Evolutionary conservation across 2,888 invertebrate genomes (phyloP), one percentile per base, ranked within the genome.

Genomic region (Melanchra persicariae): DNA sequence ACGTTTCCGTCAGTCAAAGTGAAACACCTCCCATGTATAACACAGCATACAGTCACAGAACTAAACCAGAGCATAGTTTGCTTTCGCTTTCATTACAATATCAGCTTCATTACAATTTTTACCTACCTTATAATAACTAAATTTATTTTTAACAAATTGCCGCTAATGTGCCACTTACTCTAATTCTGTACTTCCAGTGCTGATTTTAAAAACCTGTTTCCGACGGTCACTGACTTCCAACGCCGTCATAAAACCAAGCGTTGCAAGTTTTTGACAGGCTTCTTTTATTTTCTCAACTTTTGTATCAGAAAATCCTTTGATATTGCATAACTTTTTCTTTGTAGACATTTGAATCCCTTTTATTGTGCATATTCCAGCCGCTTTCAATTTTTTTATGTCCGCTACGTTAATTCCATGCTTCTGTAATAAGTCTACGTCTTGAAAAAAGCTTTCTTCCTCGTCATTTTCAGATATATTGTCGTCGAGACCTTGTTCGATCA

Each of bases 271-370:
- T 76, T 96, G 95, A 84, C 97, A 97, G 52, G 97, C 97, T 93
- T 98, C 98, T 93, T 98, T 98, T 72, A 98, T 98, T 96, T 97
- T 97, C 70, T 97, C 97, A 60, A 98, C 97, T 94, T 98, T 98
- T 7, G 97, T 97, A 85, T 98, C 97, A 26, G 97, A 97, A 87
- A 98, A 97, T 8, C 98, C 98, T 94, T 98, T 98, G 65, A 98
- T 97, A 82, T 96, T 96, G 84, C 97, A 96, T 66, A 98, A 90
- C 87, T 97, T 97, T 88, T 97, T 98, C 87, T 96, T 97, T 17
- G 98, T 98, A 2, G 97, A 97, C 98, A 98, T 98, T 90, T 98
- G 97, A 68, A 98, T 96, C 1, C 98, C 98, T 95, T 98, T 98
- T 60, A 98, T 96, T 0, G 98, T 98, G 87, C 98, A 98, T 86